These are phyloP conservation scores for Marmota monax DNA, from an alignment of 2,113 vertebrate species.

Conservation along the genomic window DNA sequence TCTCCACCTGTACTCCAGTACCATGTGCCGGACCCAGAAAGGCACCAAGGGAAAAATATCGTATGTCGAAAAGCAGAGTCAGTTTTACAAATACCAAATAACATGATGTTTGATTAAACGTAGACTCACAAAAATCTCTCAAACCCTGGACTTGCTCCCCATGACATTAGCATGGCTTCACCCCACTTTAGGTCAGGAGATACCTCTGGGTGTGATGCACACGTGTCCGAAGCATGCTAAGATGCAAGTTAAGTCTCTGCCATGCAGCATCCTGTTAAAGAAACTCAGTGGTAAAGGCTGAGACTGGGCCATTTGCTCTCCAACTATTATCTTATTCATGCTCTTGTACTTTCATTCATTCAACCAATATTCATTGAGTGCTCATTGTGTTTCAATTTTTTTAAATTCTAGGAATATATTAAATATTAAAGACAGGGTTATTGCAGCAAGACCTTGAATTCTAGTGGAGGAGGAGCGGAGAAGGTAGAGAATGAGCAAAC, in stretches of 20 bases:
- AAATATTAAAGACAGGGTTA: background rate
- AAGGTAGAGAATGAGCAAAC: background rate
- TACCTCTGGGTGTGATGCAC: background rate
- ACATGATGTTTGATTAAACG: background rate
- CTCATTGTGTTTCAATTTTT: background rate
- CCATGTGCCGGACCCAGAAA: background rate
- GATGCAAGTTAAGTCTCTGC: background rate
- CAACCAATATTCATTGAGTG: too few relatives aligned
- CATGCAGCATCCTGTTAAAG: background rate
- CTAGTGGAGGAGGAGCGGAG: fast-evolving
- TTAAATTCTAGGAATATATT: background rate
- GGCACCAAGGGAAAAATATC: background rate
- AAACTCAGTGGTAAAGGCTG: background rate
- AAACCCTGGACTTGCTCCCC: background rate
- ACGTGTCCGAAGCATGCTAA: background rate
- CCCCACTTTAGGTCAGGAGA: fast-evolving
- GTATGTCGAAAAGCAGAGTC: background rate
- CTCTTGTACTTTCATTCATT: background rate
- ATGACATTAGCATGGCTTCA: background rate
- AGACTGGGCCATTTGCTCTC: background rate
- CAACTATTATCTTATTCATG: background rate
- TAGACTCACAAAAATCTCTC: background rate
- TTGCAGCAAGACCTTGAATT: background rate
- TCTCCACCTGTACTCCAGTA: background rate
- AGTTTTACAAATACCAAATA: background rate